Conservation (phyloP, 2,888 invertebrate genomes). For the Drosophila nr. fundita region DNA sequence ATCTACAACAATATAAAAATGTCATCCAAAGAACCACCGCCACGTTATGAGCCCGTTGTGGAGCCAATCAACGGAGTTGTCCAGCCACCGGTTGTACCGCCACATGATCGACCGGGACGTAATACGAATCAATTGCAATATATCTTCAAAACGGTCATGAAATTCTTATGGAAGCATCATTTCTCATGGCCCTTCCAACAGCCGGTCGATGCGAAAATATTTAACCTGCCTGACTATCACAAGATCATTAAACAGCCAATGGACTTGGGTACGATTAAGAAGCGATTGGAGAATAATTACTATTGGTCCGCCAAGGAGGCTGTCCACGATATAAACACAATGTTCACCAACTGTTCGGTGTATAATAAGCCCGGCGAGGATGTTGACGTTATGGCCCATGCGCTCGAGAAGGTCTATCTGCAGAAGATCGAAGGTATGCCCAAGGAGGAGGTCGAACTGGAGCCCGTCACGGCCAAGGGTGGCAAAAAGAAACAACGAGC, state of each 20-base stretch:
- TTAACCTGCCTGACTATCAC: conserved; percentile 98
- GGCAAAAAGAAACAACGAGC: conserved; percentile 87
- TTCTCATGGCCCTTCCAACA: conserved; percentile 99
- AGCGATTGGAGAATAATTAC: conserved; percentile 96
- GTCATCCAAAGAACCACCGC: conserved; percentile 86
- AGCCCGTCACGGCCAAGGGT: conserved; percentile 89
- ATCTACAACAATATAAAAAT: conserved; percentile 39
- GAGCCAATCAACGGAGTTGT: conserved; percentile 96
- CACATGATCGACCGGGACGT: conserved; percentile 94
- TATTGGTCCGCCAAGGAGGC: conserved; percentile 98
- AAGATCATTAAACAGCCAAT: conserved; percentile 98
- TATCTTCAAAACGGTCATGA: conserved; percentile 96
- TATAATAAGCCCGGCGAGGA: conserved; percentile 99
- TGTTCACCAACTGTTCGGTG: conserved; percentile 99
- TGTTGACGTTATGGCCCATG: conserved; percentile 98
- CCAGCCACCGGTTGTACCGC: conserved; percentile 93
- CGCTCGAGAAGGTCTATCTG: conserved; percentile 95
- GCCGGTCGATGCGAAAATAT: conserved; percentile 98
- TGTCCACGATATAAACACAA: conserved; percentile 97
- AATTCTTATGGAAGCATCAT: conserved; percentile 98
- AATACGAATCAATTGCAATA: conserved; percentile 97
- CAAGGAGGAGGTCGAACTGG: conserved; percentile 95
- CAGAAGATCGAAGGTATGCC: conserved; percentile 97
- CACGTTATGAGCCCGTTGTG: conserved; percentile 89
- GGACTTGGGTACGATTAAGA: conserved; percentile 99